A percentile compares a stretch with the other conserved stretches of the same genome.
Evolutionary conservation across 2,888 invertebrate species (phyloP).

Genomic region (Ferrisia virgata): DNA sequence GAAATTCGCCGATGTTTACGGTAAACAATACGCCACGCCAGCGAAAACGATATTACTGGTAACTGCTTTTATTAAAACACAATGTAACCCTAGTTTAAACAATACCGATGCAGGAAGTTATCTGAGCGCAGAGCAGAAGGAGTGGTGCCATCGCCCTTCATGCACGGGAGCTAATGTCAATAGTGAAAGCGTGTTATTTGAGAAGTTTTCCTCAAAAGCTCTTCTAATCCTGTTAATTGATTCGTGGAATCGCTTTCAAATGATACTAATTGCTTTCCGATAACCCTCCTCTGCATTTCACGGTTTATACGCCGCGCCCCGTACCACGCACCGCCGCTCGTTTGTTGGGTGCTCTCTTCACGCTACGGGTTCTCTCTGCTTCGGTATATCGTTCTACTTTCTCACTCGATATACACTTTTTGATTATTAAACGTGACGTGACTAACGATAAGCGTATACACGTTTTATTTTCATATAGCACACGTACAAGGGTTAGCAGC

Average conservation of each 20-base stretch:
- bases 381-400: too few species aligned
- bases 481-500: too few species aligned
- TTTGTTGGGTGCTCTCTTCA: neutral
- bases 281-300: neutral
- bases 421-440: neutral
- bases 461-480: neutral
- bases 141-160: neutral
- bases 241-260: constrained; percentile 21
- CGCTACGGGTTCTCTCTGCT: too few species aligned
- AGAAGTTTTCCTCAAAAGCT: constrained; percentile 33
- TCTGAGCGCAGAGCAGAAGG: neutral
- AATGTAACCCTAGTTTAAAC: constrained; percentile 25
- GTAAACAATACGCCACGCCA: constrained; percentile 25
- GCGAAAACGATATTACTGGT: constrained; percentile 27
- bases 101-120: constrained; percentile 11
- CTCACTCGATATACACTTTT: too few species aligned
- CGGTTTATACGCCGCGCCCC: too few species aligned
- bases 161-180: neutral
- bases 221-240: constrained; percentile 28
- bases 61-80: constrained; percentile 33
- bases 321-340: neutral
- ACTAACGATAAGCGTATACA: neutral
- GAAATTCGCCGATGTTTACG: constrained; percentile 23
- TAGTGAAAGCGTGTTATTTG: constrained; percentile 27
- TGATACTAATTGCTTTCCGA: constrained; percentile 29